phyloP scores from a whole-genome alignment of 2,888 invertebrate species.

The Microctonus brassicae region DNA sequence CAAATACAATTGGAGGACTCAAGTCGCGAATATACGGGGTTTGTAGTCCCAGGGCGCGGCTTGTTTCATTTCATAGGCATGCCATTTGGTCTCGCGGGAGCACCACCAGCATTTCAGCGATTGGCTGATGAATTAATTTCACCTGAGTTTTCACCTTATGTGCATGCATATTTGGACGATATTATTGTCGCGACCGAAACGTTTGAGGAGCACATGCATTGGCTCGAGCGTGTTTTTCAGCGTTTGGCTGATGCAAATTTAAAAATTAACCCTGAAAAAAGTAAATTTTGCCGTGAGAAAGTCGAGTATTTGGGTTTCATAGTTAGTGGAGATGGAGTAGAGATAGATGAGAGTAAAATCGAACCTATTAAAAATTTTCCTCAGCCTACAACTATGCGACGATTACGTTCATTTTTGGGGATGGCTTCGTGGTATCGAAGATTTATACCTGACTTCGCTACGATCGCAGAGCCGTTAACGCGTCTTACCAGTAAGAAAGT shows the following conservation, averaged over 20 bases:
- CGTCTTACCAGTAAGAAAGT: conserved; percentile 39
- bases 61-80: conserved; percentile 41
- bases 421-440: conserved; percentile 55
- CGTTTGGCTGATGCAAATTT: conserved; percentile 26
- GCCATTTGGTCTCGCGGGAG: conserved; percentile 44
- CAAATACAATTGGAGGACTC: conserved; percentile 40
- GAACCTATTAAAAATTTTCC: conserved; percentile 43
- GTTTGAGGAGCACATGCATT: conserved; percentile 42
- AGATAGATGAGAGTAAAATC: conserved; percentile 42
- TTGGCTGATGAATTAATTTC: conserved; percentile 42
- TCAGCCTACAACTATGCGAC: conserved; percentile 43
- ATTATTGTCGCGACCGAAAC: conserved; percentile 41
- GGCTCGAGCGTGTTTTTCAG: conserved; percentile 25
- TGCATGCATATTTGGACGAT: conserved; percentile 42
- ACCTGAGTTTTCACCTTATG: conserved; percentile 39
- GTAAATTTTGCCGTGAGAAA: conserved; percentile 42
- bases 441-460: conserved; percentile 49
- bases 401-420: conserved; percentile 54
- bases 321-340: conserved; percentile 48
- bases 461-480: conserved; percentile 44
- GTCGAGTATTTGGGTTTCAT: conserved; percentile 54
- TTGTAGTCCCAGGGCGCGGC: too few relatives aligned
- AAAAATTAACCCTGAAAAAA: conserved; percentile 40
- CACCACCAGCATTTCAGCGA: conserved; percentile 44
- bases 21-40: conserved; percentile 52